Conservation (phyloP, 1,140 invertebrate species). For the Sitophilus oryzae region DNA sequence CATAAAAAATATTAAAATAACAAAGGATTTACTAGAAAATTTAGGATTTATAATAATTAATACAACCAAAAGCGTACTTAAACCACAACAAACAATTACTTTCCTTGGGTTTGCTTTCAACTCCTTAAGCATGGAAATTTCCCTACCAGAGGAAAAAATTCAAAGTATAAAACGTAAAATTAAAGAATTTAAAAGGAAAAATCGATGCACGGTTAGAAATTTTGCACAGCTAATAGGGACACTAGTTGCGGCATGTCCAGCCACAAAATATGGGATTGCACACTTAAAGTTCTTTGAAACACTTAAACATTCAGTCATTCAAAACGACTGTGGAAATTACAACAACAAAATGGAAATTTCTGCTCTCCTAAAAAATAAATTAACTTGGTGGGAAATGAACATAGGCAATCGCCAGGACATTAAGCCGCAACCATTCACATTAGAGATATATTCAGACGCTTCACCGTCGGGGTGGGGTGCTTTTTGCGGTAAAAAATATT, state of each 20-base stretch:
- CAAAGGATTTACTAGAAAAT: background rate
- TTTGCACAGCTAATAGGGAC: constrained; percentile 1
- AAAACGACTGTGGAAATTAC: background rate
- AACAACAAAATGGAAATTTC: constrained; percentile 1
- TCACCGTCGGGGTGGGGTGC: constrained; percentile 9
- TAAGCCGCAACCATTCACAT: constrained; percentile 3
- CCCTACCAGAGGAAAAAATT: constrained; percentile 4
- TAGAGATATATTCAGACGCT: constrained; percentile 13
- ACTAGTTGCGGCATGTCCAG: constrained; percentile 4
- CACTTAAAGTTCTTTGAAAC: constrained; percentile 12
- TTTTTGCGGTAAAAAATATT: background rate
- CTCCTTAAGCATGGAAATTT: constrained; percentile 2
- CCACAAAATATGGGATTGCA: constrained; percentile 12
- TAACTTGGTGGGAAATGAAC: constrained; percentile 11
- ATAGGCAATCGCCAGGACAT: constrained; percentile 1
- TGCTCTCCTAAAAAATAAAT: background rate
- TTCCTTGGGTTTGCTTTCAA: constrained; percentile 9
- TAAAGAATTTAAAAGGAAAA: background rate
- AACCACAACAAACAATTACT: background rate
- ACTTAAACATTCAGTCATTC: constrained; percentile 1
- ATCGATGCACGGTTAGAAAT: background rate
- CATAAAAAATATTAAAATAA: background rate
- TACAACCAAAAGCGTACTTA: constrained; percentile 6
- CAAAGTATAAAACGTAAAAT: background rate
- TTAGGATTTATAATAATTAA: constrained; percentile 19